Conservation (phyloP, 1,140 invertebrate genomes). For the Apis florea region DNA sequence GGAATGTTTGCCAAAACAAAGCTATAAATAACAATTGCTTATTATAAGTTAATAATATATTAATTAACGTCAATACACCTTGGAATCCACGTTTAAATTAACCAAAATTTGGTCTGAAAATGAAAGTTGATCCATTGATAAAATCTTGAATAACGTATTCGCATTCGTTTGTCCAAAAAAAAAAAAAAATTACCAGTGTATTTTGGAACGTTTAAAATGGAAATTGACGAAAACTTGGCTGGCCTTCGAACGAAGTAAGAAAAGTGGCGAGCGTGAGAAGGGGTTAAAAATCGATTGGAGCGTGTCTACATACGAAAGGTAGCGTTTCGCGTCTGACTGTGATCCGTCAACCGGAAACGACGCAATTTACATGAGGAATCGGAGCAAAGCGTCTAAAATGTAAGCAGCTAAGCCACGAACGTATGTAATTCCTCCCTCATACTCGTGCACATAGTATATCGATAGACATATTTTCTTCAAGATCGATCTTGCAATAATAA, state of each 20-base stretch:
- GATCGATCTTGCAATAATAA: no score
- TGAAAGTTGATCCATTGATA: no score
- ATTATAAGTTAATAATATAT: no score
- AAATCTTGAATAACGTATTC: no score
- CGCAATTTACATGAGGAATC: conserved; percentile 75
- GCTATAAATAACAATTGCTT: no score
- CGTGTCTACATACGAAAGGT: conserved; percentile 51
- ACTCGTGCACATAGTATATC: conserved; percentile 39
- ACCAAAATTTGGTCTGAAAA: no score
- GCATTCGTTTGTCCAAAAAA: not conserved
- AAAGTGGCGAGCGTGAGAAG: conserved; percentile 27
- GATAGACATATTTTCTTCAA: conserved; percentile 22
- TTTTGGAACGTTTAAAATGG: no score
- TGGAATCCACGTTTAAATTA: no score
- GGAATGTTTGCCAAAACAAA: no score
- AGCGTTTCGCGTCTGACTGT: conserved; percentile 67
- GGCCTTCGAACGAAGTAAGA: conserved; percentile 10
- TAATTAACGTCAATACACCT: no score
- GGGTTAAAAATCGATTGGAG: conserved; percentile 49
- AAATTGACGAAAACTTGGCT: no score
- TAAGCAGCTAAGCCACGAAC: conserved; percentile 65
- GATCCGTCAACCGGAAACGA: conserved; percentile 73
- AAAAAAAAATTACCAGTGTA: not conserved
- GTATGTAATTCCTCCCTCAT: conserved; percentile 51
- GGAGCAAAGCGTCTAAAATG: conserved; percentile 59